Base-by-base conservation (phyloP, 2,888 invertebrate genomes). In the Coremacera marginata region DNA sequence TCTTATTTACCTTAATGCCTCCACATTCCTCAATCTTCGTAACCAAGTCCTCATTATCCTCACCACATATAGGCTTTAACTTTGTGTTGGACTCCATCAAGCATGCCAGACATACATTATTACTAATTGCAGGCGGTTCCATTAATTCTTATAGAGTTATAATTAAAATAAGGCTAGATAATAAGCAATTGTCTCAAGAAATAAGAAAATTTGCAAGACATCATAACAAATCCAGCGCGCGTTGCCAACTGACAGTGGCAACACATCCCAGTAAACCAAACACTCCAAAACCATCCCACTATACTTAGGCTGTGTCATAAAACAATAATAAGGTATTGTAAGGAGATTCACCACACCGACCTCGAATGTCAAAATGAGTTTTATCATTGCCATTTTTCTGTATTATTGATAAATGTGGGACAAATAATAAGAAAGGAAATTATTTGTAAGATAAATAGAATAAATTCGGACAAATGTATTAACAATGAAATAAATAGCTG, bases 1-100 rank as follows among this genome's bases (percentile, higher is more conserved):
- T 14, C n/a, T 11, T 31, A 57, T 57, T 71, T 71, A 71, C 71
- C 57, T 71, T 71, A 11, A 71, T 71, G 8, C 71, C 71, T 2
- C 63, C 73, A 14, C 73, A 73, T 51, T 73, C 63, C 11, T 63
- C 63, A 19, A 73, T 73, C 51, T 27, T 73, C 27, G n/a, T 8
- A 8, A 52, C 63, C 9, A 73, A 31, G 31, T 73, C 63, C 22
- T 63, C 62, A 14, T 3, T 49, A 63, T 63, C 31, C 31, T 49
- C 14, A 5, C 34, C 34, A 25, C n/a, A 34, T 63, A 73, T 73
- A 11, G 52, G 63, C 52, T 73, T 25, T 19, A 73, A 49, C 27
- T 51, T 34, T 19, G 62, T 31, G 19, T 27, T 34, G n/a, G 73
- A 51, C 52, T 73, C 63, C 22, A 49, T 52, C 27, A 72, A 52